phyloP scores from a whole-genome alignment of 2,113 vertebrate genomes.

The Heliornis fulica region DNA sequence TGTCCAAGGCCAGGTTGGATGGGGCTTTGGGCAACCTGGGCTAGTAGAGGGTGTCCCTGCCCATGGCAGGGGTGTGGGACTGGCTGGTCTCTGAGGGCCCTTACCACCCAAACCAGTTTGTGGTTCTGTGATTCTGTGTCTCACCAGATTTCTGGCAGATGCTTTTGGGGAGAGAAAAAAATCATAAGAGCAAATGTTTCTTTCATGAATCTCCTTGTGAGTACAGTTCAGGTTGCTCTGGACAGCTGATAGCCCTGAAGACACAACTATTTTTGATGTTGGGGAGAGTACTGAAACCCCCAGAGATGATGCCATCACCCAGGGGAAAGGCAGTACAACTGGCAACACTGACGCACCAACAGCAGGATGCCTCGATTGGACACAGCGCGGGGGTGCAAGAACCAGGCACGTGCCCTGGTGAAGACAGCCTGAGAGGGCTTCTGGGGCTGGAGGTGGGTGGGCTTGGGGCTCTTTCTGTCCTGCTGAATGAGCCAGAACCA shows the following conservation, averaged over 20 bases:
- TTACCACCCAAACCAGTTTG: too few species aligned
- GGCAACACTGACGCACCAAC: background rate
- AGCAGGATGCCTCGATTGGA: background rate
- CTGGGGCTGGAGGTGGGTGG: background rate
- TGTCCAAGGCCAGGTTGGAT: too few species aligned
- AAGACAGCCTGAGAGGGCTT: background rate
- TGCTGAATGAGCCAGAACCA: background rate
- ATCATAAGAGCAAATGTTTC: background rate
- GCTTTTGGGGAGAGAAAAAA: background rate
- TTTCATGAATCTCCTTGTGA: background rate
- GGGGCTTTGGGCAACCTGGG: too few species aligned
- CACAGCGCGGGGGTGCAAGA: background rate
- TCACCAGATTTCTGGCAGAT: background rate
- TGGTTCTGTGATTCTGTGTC: too few species aligned
- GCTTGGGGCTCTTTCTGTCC: background rate
- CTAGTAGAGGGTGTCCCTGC: too few species aligned
- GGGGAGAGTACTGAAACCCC: background rate
- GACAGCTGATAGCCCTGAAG: background rate
- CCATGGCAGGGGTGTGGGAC: too few species aligned
- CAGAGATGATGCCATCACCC: background rate
- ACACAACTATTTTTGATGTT: background rate
- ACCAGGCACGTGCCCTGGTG: accelerated
- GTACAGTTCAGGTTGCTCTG: background rate
- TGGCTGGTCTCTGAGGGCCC: too few species aligned
- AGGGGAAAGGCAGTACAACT: background rate